These are phyloP conservation scores for Clarias pachynema DNA, from an alignment of 2,797 vertebrate genomes.

Conservation along the genomic window DNA sequence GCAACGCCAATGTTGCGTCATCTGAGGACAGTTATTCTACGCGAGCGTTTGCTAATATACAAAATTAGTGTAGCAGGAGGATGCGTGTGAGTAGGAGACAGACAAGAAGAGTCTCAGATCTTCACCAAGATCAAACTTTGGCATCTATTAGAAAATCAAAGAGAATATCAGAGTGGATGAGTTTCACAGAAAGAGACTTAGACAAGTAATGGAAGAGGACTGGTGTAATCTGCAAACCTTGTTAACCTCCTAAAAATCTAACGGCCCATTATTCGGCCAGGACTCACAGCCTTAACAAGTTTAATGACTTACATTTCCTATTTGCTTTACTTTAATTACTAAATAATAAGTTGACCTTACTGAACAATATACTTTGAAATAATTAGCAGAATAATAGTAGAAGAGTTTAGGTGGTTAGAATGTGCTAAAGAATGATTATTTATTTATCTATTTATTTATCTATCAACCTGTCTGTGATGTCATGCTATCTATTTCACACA, in stretches of 20 bases:
- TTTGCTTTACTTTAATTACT: not conserved
- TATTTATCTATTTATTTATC: not conserved
- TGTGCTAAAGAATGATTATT: not conserved
- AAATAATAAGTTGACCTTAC: not conserved
- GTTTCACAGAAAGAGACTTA: not conserved
- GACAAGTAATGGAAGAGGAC: conserved; percentile 1
- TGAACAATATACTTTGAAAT: conserved; percentile 1
- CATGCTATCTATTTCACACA: not conserved
- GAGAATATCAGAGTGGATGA: conserved; percentile 73
- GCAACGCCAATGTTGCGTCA: not conserved
- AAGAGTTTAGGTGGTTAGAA: not conserved
- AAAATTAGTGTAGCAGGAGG: not conserved
- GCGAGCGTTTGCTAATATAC: conserved; percentile 10
- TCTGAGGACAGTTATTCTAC: not conserved
- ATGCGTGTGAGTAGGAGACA: not conserved
- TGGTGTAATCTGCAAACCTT: not conserved
- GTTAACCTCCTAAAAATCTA: not conserved
- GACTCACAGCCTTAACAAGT: too few species aligned
- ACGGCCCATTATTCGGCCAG: not conserved
- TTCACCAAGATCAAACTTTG: conserved; percentile 68
- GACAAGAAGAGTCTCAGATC: conserved; percentile 30
- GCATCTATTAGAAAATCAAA: conserved; percentile 71
- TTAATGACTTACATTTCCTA: not conserved
- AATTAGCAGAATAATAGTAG: not conserved
- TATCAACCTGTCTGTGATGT: not conserved